Evolutionary conservation across 2,888 invertebrate species (phyloP), one percentile per base, ranked within the genome.

Genomic region (Cerastis leucographa): DNA sequence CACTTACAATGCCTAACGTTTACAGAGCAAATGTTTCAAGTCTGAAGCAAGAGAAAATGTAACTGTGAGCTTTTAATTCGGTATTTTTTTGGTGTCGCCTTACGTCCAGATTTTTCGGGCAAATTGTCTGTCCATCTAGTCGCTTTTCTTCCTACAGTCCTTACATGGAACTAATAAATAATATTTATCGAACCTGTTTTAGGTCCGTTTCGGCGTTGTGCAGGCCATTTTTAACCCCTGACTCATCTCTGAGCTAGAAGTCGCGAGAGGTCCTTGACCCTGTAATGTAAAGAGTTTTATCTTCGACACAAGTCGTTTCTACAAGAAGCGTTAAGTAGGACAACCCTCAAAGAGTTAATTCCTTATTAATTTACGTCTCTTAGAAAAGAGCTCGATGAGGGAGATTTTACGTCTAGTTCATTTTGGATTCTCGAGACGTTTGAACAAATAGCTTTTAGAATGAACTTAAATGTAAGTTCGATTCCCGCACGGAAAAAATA

Each of bases 321-420:
- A 69, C 40, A 40, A 56, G n/a, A 68, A 35, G 12, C 14, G 12
- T 12, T 46, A 68, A 69, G 35, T 29, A n/a, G 67, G 44, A 8
- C n/a, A n/a, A 44, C 29, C 22, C 17, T 44, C 29, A 66, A n/a
- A 66, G n/a, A 44, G n/a, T n/a, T n/a, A 44, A 44, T 71, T 29
- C 17, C 17, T 29, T 17, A 44, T 29, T 42, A 42, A 66, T 66
- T 44, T 65, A 70, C 70, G 22, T 64, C 14, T 70, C 64, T 64
- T 64, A 40, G 42, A 42, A 42, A 7, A 29, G 2, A 40, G n/a
- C 40, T 25, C 8, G 12, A 25, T 59, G 19, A 40, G 22, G 56
- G 12, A 59, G 19, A n/a, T n/a, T 69, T 69, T 69, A 19, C 19
- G 35, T 35, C 51, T 35, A 35, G 68, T 25, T 70, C 9, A 25